A percentile compares a stretch with the other conserved stretches of the same genome.
These are phyloP conservation scores for Odontamblyopus rebecca DNA, from an alignment of 2,797 vertebrate genomes.

Conservation along the genomic window DNA sequence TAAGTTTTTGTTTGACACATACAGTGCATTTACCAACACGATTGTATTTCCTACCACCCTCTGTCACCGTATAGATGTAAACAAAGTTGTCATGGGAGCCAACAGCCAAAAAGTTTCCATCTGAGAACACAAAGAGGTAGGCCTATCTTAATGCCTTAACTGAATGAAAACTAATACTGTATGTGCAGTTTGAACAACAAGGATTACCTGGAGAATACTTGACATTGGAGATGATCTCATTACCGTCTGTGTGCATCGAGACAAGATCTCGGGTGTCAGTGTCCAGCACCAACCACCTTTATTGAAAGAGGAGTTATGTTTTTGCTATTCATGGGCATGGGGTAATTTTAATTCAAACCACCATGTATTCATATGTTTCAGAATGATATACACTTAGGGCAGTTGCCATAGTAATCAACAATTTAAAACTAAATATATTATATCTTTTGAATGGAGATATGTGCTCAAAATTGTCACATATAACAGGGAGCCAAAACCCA, in stretches of 20 bases:
- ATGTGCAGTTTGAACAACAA: not conserved
- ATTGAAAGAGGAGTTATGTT: conserved; percentile 7
- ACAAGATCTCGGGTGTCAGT: conserved; percentile 86
- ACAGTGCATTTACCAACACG: conserved; percentile 89
- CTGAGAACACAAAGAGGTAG: conserved; percentile 57
- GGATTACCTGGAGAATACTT: conserved; percentile 87
- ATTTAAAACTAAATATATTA: too few species aligned
- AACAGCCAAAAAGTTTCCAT: conserved; percentile 88
- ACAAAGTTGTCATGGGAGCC: conserved; percentile 92
- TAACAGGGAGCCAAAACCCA: too few species aligned
- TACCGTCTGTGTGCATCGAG: conserved; percentile 88
- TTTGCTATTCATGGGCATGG: not conserved
- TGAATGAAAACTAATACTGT: not conserved
- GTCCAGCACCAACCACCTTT: conserved; percentile 91
- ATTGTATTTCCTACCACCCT: conserved; percentile 86
- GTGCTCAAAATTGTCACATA: too few species aligned
- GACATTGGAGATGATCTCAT: conserved; percentile 87
- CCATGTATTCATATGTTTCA: not conserved
- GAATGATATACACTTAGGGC: too few species aligned
- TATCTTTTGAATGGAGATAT: too few species aligned
- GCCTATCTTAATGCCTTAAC: not conserved
- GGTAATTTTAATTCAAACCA: not conserved
- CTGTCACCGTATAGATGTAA: conserved; percentile 89
- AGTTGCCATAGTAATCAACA: too few species aligned
- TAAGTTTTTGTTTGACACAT: conserved; percentile 52